A percentile compares a stretch with the other conserved stretches of the same genome.
phyloP scores from a whole-genome alignment of 2,888 invertebrate genomes.

The Brachyptera risi region DNA sequence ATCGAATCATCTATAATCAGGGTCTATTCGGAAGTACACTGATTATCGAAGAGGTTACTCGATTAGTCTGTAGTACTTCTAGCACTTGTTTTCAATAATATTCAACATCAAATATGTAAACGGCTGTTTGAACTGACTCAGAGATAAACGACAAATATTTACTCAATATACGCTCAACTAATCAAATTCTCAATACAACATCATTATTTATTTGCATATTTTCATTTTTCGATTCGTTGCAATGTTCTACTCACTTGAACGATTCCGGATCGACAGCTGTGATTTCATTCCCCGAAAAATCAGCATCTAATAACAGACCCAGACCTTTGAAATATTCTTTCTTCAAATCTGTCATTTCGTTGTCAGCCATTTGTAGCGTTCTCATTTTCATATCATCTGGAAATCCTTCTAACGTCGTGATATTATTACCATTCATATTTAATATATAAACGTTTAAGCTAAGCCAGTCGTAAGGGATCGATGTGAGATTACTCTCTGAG shows the following conservation, averaged over 20 bases:
- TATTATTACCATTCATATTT: conserved; percentile 66
- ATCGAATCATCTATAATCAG: too few relatives aligned
- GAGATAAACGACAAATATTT: too few relatives aligned
- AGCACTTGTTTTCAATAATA: too few relatives aligned
- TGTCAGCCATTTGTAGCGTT: conserved; percentile 64
- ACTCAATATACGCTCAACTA: too few relatives aligned
- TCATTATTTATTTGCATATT: too few relatives aligned
- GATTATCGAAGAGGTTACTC: too few relatives aligned
- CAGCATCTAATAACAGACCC: conserved; percentile 64
- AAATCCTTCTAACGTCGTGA: conserved; percentile 56
- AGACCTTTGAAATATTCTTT: conserved; percentile 60
- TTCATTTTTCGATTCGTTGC: too few relatives aligned
- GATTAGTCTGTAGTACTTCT: too few relatives aligned
- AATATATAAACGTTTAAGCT: conserved; percentile 66
- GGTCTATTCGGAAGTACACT: too few relatives aligned
- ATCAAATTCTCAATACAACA: too few relatives aligned
- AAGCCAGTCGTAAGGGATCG: conserved; percentile 59
- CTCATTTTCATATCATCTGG: conserved; percentile 65
- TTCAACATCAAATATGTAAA: too few relatives aligned
- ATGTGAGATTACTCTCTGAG: conserved; percentile 67
- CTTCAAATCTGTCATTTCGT: conserved; percentile 56
- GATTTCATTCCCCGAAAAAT: conserved; percentile 64
- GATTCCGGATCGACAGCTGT: conserved; percentile 60
- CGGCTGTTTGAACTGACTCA: too few relatives aligned
- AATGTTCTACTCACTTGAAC: conserved; percentile 59